phyloP scores from a whole-genome alignment of 1,140 invertebrate species.

The Platyscapa corneri region DNA sequence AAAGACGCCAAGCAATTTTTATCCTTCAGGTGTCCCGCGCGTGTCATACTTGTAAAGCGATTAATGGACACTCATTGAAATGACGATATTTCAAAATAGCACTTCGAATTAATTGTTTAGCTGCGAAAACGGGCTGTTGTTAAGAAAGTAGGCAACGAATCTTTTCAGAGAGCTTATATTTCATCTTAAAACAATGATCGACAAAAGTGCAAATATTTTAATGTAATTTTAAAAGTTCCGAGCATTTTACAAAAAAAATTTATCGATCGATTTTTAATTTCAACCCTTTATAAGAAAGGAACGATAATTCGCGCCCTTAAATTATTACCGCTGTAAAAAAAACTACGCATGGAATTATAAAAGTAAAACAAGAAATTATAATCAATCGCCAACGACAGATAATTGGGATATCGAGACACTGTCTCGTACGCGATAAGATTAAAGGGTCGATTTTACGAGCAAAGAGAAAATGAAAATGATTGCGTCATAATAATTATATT shows the following conservation, averaged over 20 bases:
- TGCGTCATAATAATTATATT: neutral
- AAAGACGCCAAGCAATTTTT: neutral
- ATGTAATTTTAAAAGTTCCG: too few species aligned
- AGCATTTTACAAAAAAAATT: too few species aligned
- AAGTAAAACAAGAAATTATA: neutral
- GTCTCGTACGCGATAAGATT: constrained; percentile 8
- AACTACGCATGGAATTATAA: neutral
- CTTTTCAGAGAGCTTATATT: neutral
- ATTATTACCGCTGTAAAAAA: neutral
- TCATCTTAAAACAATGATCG: neutral
- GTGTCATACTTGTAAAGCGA: neutral
- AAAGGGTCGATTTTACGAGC: neutral
- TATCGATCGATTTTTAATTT: neutral
- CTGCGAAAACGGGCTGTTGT: neutral
- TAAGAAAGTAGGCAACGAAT: neutral
- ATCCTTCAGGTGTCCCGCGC: neutral
- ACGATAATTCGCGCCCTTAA: neutral
- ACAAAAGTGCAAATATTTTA: neutral
- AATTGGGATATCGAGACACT: neutral
- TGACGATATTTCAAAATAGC: neutral
- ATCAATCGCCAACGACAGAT: neutral
- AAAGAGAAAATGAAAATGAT: neutral
- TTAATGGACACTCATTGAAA: neutral
- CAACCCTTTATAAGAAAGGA: neutral
- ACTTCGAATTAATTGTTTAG: neutral